Evolutionary conservation across 2,888 invertebrate genomes (phyloP).

Genomic region (Pasiphila rectangulata): DNA sequence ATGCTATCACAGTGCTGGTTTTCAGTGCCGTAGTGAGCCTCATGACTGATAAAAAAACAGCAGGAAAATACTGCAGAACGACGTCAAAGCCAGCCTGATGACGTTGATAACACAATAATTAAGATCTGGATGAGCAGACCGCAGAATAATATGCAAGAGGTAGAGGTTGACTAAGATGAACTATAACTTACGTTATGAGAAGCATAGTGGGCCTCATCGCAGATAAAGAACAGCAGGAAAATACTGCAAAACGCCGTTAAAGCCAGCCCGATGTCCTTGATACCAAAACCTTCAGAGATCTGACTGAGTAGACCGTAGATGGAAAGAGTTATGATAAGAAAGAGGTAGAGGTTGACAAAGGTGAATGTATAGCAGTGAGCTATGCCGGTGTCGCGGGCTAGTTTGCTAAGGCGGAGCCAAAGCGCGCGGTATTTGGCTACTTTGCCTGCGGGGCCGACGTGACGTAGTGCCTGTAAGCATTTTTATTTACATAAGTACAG

Average conservation of each 20-base stretch:
- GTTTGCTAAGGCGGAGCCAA: constrained; percentile 86
- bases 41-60: too few relatives aligned
- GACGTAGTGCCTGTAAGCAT: constrained; percentile 78
- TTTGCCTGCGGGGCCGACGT: constrained; percentile 85
- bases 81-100: too few relatives aligned
- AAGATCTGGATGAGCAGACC: too few relatives aligned
- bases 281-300: constrained; percentile 86
- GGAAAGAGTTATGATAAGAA: constrained; percentile 87
- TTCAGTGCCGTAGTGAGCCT: too few relatives aligned
- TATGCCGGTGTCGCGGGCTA: constrained; percentile 84
- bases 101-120: too few relatives aligned
- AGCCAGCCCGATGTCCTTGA: constrained; percentile 85
- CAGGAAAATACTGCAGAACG: too few relatives aligned
- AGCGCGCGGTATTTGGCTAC: constrained; percentile 86
- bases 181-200: constrained; percentile 84
- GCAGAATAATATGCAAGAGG: too few relatives aligned
- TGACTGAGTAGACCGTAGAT: constrained; percentile 87
- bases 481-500: too few relatives aligned
- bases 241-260: constrained; percentile 85
- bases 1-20: too few relatives aligned
- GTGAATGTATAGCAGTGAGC: constrained; percentile 85
- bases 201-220: constrained; percentile 87
- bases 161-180: too few relatives aligned
- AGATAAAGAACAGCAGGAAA: constrained; percentile 85
- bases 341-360: constrained; percentile 85